Conservation (phyloP, 1,140 invertebrate species). For the Delia radicum region DNA sequence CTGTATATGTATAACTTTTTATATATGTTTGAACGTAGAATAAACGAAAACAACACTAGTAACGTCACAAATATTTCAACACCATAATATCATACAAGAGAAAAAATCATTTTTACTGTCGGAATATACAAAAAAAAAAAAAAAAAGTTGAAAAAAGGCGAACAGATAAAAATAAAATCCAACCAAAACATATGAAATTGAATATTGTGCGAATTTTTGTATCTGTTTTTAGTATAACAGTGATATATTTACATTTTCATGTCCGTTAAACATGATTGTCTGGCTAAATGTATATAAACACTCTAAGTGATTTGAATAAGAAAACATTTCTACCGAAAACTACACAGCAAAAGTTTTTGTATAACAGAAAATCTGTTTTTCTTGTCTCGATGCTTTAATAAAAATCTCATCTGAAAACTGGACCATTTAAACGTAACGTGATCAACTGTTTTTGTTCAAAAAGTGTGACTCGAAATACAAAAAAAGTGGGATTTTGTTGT, state of each 20-base stretch:
- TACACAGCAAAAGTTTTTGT: too few relatives aligned
- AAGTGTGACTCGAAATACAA: too few relatives aligned
- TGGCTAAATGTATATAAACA: not conserved
- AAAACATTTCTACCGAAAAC: too few relatives aligned
- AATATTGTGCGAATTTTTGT: not conserved
- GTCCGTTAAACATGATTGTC: conserved; percentile 16
- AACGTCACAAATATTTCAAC: not conserved
- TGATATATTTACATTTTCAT: conserved; percentile 4
- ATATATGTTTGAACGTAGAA: not conserved
- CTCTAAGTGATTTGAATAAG: not conserved
- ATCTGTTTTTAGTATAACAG: not conserved
- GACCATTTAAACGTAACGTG: too few relatives aligned
- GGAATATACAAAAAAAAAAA: not conserved
- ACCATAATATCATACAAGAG: not conserved
- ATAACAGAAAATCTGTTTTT: too few relatives aligned
- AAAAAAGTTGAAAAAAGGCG: not conserved
- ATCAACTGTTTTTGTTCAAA: too few relatives aligned
- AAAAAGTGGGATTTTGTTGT: too few relatives aligned
- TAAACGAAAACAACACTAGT: not conserved
- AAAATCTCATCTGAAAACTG: too few relatives aligned
- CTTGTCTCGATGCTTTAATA: too few relatives aligned
- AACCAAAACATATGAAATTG: not conserved
- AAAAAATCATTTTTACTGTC: not conserved
- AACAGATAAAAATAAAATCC: not conserved
- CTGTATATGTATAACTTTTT: not conserved